Evolutionary conservation across 2,797 vertebrate genomes (phyloP), one percentile per base, ranked within the genome.

Genomic region (Pithecia hirsuta): DNA sequence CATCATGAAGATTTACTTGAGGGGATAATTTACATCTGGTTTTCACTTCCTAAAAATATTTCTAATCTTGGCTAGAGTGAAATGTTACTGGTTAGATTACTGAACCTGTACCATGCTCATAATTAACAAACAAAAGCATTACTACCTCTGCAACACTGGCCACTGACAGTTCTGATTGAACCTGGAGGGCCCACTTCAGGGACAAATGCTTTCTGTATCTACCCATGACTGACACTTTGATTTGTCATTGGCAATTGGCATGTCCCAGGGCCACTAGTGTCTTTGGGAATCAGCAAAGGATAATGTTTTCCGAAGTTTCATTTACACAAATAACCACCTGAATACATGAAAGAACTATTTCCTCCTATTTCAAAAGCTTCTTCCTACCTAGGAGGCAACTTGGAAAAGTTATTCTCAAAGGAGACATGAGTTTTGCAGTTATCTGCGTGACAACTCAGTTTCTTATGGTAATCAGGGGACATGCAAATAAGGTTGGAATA

Each of bases 271-370:
- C 7, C 75, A 90, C 17, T 91, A 87, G 52, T 92, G 67, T 96
- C 81, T 86, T 7, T 80, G 36, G 22, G 24, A 93, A 94, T 96
- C 78, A 91, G 64, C 84, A 92, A 93, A 97, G 8, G 22, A 92
- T 80, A 82, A 72, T 86, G 17, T 72, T 97, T 89, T 91, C 39
- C 41, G 64, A 96, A 97, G 72, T 92, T 89, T 92, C 44, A 26
- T 86, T 93, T 76, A 93, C 48, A 20, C 61, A 93, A 89, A 89
- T 89, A 89, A 93, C 7, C 22, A 87, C 2, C 2, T 36, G 13
- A 55, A 39, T 61, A 48, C n/a, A 86, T 57, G 33, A 97, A 85
- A 76, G n/a, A 89, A 59, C 4, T 24, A 44, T 48, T 17, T 67
- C 26, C 81, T 89, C 14, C 33, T 52, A 46, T 87, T 96, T 96